These are phyloP conservation scores for Aplidium turbinatum DNA, from an alignment of 23 tunicate species.

Conservation along the genomic window DNA sequence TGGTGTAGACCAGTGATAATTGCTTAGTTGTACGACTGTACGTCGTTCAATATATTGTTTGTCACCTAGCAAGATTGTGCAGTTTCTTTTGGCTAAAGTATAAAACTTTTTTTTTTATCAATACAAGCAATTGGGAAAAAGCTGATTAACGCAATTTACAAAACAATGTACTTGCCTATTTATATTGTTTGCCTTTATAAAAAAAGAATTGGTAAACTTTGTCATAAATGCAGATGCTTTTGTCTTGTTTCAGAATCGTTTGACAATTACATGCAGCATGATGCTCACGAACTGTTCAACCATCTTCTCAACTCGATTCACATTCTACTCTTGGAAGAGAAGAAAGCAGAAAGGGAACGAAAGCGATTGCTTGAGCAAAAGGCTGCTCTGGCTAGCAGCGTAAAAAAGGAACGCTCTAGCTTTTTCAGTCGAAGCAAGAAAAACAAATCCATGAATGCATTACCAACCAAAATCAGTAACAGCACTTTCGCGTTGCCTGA, in stretches of 20 bases:
- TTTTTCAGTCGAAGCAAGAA: conserved; percentile 46
- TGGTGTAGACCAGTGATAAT: too few species aligned
- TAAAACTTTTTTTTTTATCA: too few species aligned
- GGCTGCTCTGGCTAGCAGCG: background rate
- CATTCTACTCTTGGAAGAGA: conserved; percentile 79
- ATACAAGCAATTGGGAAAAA: too few species aligned
- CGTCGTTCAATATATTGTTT: too few species aligned
- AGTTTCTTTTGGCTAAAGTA: too few species aligned
- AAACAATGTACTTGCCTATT: too few species aligned
- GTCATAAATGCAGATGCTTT: too few species aligned
- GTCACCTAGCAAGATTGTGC: too few species aligned
- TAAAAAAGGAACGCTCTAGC: conserved; percentile 36
- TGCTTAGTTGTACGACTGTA: too few species aligned
- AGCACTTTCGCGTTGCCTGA: background rate
- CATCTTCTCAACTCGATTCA: conserved; percentile 94
- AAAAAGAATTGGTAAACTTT: too few species aligned
- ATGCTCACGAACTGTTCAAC: conserved; percentile 98
- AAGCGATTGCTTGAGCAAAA: conserved; percentile 30
- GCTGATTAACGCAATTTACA: too few species aligned
- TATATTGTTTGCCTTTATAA: too few species aligned
- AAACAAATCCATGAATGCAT: conserved; percentile 7
- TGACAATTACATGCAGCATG: conserved; percentile 99
- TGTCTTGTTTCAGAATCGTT: conserved; percentile 70
- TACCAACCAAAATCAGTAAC: background rate
- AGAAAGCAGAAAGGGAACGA: conserved; percentile 55